These are phyloP conservation scores for Neofelis nebulosa DNA, from an alignment of 2,113 vertebrate species.

Conservation along the genomic window DNA sequence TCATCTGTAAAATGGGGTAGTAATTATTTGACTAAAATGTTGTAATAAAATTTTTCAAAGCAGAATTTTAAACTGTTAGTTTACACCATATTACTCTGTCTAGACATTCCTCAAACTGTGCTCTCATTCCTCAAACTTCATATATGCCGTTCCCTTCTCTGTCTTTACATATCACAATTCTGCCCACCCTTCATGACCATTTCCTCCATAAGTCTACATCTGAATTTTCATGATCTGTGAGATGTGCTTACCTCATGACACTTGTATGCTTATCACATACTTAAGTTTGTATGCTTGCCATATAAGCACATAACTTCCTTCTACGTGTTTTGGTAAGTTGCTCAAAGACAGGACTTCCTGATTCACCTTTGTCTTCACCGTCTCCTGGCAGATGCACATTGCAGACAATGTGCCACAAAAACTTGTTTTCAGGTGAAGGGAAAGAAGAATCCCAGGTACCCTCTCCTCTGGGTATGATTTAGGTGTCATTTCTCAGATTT, in stretches of 20 bases:
- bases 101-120: neutral
- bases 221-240: neutral
- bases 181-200: fast-evolving
- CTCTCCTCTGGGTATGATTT: neutral
- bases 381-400: neutral
- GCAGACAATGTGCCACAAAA: neutral
- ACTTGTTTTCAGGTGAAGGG: neutral
- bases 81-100: fast-evolving
- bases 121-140: neutral
- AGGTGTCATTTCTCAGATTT: slow-evolving; percentile 6
- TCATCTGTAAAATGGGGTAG: neutral
- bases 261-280: neutral
- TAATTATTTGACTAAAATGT: neutral
- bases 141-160: fast-evolving
- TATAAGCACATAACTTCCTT: fast-evolving
- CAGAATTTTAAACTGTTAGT: neutral
- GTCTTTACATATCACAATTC: neutral
- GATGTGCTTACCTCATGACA: neutral
- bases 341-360: too few relatives aligned
- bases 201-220: neutral
- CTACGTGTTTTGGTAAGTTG: fast-evolving
- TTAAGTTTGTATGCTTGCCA: neutral
- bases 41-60: neutral
- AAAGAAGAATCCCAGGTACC: neutral
- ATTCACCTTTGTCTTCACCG: fast-evolving